Base-by-base conservation (phyloP, 2,797 vertebrate species). In the Fratercula arctica region DNA sequence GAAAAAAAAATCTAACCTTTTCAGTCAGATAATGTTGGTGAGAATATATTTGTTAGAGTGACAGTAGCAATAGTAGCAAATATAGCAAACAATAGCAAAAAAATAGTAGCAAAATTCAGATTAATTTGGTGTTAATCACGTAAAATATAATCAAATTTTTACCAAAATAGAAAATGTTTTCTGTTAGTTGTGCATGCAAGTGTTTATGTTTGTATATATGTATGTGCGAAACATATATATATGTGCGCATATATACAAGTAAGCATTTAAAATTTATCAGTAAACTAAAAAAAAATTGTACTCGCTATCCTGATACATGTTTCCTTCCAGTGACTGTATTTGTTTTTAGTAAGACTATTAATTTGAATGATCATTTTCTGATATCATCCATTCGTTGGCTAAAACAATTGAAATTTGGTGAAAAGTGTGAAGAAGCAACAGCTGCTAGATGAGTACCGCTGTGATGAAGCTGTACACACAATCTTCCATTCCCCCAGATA, bases 371-470 rank as follows among this genome's bases (percentile, higher is more conserved):
- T 94, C 66, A 91, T 75, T 93, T 92, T 61, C 77, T 92, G 72
- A 85, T 97, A 91, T 67, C 57, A 89, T 90, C 93, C 92, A 77
- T 91, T 94, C 92, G 12, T 96, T 98, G 96, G 97, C 97, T 97
- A 93, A 97, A 98, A 96, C 98, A 98, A 98, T 98, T 98, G 98
- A 98, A 96, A 96, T 88, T 96, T 87, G 89, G 92, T 96, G 76
- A 70, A 95, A 97, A 98, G 95, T 95, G 95, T 97, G 97, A 98
- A 97, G 97, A 97, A 97, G 97, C 98, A 98, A 98, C 99, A 99
- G 99, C 99, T 99, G 99, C 98, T 98, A 97, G 98, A 97, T 98
- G 98, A 98, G 98, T 98, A 97, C 95, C 15, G 64, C 97, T 95
- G 87, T 97, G 96, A 97, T 96, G 96, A 98, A 98, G 97, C 97